Conservation (phyloP, 2,888 invertebrate genomes). For the Lycocerus yunnanus region DNA sequence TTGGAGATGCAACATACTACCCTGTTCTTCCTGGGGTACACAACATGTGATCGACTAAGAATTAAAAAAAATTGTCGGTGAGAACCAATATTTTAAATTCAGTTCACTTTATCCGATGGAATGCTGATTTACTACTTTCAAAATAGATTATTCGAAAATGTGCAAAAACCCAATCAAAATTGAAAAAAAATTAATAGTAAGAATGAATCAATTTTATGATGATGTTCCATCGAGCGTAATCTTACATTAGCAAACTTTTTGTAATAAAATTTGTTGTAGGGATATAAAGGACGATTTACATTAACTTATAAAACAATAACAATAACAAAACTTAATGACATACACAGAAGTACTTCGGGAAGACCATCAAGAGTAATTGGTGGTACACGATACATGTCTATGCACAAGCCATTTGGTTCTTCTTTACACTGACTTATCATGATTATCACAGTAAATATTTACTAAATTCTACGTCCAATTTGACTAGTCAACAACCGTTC, state of each 20-base stretch:
- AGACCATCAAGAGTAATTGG: slow-evolving; percentile 75
- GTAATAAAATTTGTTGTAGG: not conserved
- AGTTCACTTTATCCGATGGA: too few species aligned
- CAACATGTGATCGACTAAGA: too few species aligned
- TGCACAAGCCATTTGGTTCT: slow-evolving; percentile 44
- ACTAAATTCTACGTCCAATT: slow-evolving; percentile 29
- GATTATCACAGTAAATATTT: slow-evolving; percentile 35
- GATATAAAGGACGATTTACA: not conserved
- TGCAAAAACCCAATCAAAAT: too few species aligned
- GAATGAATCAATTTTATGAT: too few species aligned
- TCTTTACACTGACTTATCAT: slow-evolving; percentile 53
- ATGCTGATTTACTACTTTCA: too few species aligned
- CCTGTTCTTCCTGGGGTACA: too few species aligned
- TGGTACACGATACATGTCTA: slow-evolving; percentile 69
- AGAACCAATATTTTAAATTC: too few species aligned
- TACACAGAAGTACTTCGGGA: slow-evolving; percentile 75
- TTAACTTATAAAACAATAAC: not conserved
- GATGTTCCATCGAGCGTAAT: too few species aligned
- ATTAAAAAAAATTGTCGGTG: too few species aligned
- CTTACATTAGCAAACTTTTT: not conserved
- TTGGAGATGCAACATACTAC: too few species aligned
- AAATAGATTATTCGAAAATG: too few species aligned
- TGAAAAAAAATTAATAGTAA: too few species aligned
- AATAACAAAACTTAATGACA: slow-evolving; percentile 49
- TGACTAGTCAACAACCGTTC: slow-evolving; percentile 28